phyloP scores from a whole-genome alignment of 2,113 vertebrate genomes.

The Orycteropus afer region DNA sequence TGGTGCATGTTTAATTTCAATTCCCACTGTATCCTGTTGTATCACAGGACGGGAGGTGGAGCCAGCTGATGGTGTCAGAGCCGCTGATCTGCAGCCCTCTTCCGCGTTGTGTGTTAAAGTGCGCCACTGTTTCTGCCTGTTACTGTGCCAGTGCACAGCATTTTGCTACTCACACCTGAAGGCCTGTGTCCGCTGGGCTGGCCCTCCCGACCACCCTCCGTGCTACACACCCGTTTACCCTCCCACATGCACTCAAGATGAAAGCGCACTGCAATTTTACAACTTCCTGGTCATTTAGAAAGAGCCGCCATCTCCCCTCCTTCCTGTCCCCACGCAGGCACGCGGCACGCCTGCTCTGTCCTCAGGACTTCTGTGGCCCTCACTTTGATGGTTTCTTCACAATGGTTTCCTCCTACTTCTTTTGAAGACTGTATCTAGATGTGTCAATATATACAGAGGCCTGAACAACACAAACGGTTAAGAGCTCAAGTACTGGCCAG shows the following conservation, averaged over 20 bases:
- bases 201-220: neutral
- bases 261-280: neutral
- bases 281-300: constrained; percentile 10
- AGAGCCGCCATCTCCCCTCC: neutral
- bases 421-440: neutral
- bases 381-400: constrained; percentile 9
- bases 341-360: neutral
- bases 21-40: neutral
- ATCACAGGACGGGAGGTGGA: neutral
- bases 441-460: no score
- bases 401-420: neutral
- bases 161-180: constrained; percentile 1
- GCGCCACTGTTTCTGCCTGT: neutral
- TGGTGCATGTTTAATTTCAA: neutral
- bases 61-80: neutral
- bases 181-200: neutral
- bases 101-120: constrained; percentile 5
- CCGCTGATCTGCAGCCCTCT: neutral
- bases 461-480: no score
- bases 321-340: neutral
- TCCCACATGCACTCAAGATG: neutral
- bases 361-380: neutral
- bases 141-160: neutral
- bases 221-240: neutral
- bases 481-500: no score